Conservation (phyloP, 92 coral and sea anemone species). For the Palythoa grandis region DNA sequence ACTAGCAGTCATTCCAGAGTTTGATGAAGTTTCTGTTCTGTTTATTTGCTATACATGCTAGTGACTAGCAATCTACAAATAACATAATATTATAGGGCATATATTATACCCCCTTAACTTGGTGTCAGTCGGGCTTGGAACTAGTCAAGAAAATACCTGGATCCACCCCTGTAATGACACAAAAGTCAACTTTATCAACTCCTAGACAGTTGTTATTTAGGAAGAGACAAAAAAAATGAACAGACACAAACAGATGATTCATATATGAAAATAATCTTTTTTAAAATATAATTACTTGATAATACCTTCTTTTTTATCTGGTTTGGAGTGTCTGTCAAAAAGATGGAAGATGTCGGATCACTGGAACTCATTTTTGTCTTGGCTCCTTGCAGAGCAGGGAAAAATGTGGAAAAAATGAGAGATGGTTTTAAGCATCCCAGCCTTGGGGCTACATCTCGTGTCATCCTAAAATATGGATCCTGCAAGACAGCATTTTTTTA, state of each 20-base stretch:
- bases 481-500: slow-evolving; percentile 13
- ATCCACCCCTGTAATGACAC: too few species aligned
- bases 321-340: slow-evolving; percentile 91
- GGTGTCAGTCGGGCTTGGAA: too few species aligned
- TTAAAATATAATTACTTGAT: background rate
- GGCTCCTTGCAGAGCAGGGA: slow-evolving; percentile 99
- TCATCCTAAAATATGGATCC: slow-evolving; percentile 99
- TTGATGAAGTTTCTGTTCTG: too few species aligned
- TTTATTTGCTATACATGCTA: too few species aligned
- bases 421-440: slow-evolving; percentile 96
- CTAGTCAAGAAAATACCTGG: too few species aligned
- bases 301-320: slow-evolving; percentile 96
- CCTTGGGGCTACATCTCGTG: slow-evolving; percentile 98
- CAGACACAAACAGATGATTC: background rate
- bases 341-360: slow-evolving; percentile 96
- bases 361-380: slow-evolving; percentile 99
- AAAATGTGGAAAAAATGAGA: slow-evolving; percentile 94
- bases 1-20: too few species aligned
- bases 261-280: background rate
- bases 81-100: too few species aligned
- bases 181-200: too few species aligned
- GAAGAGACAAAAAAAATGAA: too few species aligned
- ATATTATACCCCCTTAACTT: too few species aligned
- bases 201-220: too few species aligned
- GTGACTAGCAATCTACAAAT: too few species aligned